Base-by-base conservation (phyloP, 2,113 vertebrate genomes). In the Oxygymnocypris stewartii region DNA sequence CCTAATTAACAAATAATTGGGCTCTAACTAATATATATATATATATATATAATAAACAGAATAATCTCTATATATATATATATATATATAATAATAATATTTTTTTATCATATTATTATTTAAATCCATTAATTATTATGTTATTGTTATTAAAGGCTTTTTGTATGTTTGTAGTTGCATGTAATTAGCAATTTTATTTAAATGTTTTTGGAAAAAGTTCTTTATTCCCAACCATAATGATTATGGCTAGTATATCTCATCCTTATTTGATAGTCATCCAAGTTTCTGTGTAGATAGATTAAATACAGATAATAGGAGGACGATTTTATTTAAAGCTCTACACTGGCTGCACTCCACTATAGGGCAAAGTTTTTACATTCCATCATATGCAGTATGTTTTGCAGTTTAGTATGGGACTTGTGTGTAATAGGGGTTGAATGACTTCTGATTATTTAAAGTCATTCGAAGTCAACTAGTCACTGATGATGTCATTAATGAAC, bases 231-330 rank as follows among this genome's bases (percentile, higher is more conserved):
- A 37, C 31, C 6, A 20, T 63, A 40, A 14, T 28, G 7, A 80
- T 74, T 79, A 79, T 51, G 65, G 57, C 67, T 51, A 18, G 35
- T 82, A 85, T 75, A 3, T 75, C 1, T 44, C 2, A 67, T 67
- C 13, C 6, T 1, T 8, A 40, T 25, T 28, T 75, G n/a, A n/a
- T 47, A 47, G 42, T 47, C 42, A 84, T 89, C 89, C 91, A 91
- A 90, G 91, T 87, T 90, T 84, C 87, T 85, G 67, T 89, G 86
- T 63, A 73, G 86, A 88, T 89, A 88, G 20, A 85, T 90, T 57
- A 90, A 82, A 88, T 80, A 74, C 28, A 78, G 40, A 87, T 82
- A 87, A 85, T 89, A 88, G 89, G 85, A 61, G 75, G 86, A 85
- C 37, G 84, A 89, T 84, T 87, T 82, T 78, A 84, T 76, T 87